Evolutionary conservation across 2,113 vertebrate genomes (phyloP).

Genomic region (Perognathus longimembris): DNA sequence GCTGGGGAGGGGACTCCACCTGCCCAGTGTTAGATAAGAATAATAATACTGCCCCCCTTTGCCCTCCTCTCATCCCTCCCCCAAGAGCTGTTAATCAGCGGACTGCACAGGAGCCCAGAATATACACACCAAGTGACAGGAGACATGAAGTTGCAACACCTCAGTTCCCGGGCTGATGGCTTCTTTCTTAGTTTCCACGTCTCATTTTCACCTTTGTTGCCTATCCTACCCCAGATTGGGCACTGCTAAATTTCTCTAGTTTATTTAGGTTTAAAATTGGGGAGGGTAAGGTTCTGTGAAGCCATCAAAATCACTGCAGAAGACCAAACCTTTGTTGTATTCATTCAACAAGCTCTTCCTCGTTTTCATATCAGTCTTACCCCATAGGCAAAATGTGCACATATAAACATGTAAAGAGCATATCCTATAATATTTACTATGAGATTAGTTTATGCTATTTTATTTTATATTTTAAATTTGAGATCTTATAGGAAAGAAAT

Average conservation of each 20-base stretch:
- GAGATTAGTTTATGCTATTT: conserved; percentile 23
- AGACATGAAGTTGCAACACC: background rate
- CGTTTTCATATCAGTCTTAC: conserved; percentile 14
- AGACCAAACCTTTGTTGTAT: conserved; percentile 22
- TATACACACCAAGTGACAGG: background rate
- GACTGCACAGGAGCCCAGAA: no score
- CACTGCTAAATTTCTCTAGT: background rate
- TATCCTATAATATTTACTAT: background rate
- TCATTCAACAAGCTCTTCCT: conserved; percentile 10
- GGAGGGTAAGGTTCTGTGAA: background rate
- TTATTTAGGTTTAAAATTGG: background rate
- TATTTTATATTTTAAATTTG: conserved; percentile 48
- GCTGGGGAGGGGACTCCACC: background rate
- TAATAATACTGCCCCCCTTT: no score
- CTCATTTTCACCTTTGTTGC: background rate
- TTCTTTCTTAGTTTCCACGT: background rate
- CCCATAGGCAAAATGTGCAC: background rate
- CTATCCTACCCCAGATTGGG: background rate
- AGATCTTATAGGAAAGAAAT: background rate
- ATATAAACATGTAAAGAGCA: conserved; percentile 7
- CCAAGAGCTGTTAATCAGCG: background rate
- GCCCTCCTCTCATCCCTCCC: background rate
- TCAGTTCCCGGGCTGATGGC: background rate
- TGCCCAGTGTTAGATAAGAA: background rate
- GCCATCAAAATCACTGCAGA: background rate